Base-by-base conservation (phyloP, 2,113 vertebrate species). In the Amphiprion percula region DNA sequence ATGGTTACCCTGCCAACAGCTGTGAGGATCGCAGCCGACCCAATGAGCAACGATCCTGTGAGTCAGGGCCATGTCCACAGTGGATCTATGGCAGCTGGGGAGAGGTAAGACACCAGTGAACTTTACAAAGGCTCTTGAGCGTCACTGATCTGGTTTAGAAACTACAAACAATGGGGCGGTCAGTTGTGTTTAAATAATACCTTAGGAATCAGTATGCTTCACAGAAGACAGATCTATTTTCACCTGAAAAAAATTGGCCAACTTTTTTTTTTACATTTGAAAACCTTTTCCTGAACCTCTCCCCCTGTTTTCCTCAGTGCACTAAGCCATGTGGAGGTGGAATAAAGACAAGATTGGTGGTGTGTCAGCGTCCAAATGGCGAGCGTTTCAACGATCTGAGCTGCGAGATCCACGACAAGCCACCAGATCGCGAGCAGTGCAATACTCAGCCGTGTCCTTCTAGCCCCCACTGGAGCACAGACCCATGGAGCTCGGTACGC, bases 401-500 rank as follows among this genome's bases (percentile, higher is more conserved):
- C 95, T 99, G 98, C 82, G 97, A 99, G 93, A 96, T 99, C 87
- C 97, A 98, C 5, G 97, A 99, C 89, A 99, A 98, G 90, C 98
- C 98, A 5, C 96, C 97, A 0, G 97, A 99, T 91, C 97, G 95
- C 24, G 98, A 99, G 94, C 97, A 97, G 94, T 99, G 98, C 94
- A 98, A 97, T 93, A 96, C 95, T 80, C 97, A 97, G 46, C 92
- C 95, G 68, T 99, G 98, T 93, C 95, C 96, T 55, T 94, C 93
- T 79, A 96, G 95, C 74, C 95, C 96, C 47, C 94, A 95, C 59
- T 99, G 98, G 98, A 97, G 93, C 84, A 90, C 96, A 90, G 96
- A 97, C 92, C 96, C 96, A 88, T 99, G 98, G 98, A 99, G 96
- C 95, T 96, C 96, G 97, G 98, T 99, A 99, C 95, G 98, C 93